A percentile compares a stretch with the other conserved stretches of the same genome.
Evolutionary conservation across 1,140 invertebrate genomes (phyloP).

Genomic region (Penaeus japonicus): DNA sequence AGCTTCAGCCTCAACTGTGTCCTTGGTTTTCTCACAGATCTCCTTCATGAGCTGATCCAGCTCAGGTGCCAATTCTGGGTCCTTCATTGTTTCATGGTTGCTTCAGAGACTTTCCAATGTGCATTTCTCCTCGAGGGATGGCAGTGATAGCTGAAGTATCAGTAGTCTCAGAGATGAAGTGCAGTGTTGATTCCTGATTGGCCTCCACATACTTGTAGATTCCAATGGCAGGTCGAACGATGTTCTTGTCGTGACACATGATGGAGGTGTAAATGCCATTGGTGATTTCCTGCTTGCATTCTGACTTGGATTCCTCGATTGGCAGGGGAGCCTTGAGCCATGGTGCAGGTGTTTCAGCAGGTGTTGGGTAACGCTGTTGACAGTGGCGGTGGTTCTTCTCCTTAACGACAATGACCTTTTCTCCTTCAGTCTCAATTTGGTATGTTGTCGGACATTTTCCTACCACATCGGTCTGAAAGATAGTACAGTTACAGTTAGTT

Average conservation of each 20-base stretch:
- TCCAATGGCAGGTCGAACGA: constrained; percentile 36
- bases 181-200: constrained; percentile 33
- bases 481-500: neutral
- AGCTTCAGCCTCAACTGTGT: constrained; percentile 4
- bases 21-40: constrained; percentile 21
- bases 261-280: constrained; percentile 33
- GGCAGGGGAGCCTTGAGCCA: constrained; percentile 47
- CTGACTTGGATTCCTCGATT: constrained; percentile 30
- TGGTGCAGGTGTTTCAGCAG: constrained; percentile 21
- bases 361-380: constrained; percentile 33
- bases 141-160: neutral
- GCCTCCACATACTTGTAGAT: constrained; percentile 36
- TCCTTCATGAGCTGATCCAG: constrained; percentile 10
- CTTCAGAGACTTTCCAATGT: neutral
- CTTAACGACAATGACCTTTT: constrained; percentile 31
- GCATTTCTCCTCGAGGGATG: neutral
- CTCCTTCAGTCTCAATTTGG: constrained; percentile 18
- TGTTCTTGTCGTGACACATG: constrained; percentile 40
- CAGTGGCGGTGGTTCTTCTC: constrained; percentile 48
- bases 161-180: constrained; percentile 9
- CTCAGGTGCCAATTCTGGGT: constrained; percentile 3
- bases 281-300: constrained; percentile 46
- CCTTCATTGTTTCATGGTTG: constrained; percentile 16
- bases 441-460: constrained; percentile 50
- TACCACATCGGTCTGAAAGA: constrained; percentile 43